A percentile compares a stretch with the other conserved stretches of the same genome.
Evolutionary conservation across 2,797 vertebrate species (phyloP).

Genomic region (Nannoperca australis): DNA sequence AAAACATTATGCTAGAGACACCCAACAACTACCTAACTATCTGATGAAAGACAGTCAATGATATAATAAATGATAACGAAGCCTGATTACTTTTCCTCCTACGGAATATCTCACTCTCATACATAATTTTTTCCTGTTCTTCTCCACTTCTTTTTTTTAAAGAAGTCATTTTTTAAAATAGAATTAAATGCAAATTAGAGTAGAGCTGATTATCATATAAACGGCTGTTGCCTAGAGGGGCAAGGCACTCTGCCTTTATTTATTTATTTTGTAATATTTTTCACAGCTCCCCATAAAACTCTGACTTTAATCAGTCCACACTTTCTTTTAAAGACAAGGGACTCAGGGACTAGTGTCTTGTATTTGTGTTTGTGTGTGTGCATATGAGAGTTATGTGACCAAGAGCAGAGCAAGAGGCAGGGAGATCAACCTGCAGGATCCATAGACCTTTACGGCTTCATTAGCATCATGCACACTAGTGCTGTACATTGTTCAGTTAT

Average conservation of each 20-base stretch:
- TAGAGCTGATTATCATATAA: constrained; percentile 87
- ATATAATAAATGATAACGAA: constrained; percentile 53
- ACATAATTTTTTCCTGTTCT: constrained; percentile 46
- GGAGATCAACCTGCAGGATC: constrained; percentile 12
- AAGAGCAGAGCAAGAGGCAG: constrained; percentile 18
- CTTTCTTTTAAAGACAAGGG: constrained; percentile 79
- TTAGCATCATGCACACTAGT: constrained; percentile 12
- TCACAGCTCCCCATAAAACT: constrained; percentile 74
- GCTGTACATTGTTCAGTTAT: constrained; percentile 35
- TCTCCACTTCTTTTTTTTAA: constrained; percentile 55
- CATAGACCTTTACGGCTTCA: constrained; percentile 14
- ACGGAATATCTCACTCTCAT: constrained; percentile 50
- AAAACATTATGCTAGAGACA: too few relatives aligned
- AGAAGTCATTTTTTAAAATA: constrained; percentile 79
- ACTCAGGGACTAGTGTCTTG: constrained; percentile 54
- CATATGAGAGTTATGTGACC: constrained; percentile 17
- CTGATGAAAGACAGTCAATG: constrained; percentile 36
- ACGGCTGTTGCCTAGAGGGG: constrained; percentile 78
- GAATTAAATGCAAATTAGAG: constrained; percentile 87
- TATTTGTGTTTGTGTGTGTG: constrained; percentile 29
- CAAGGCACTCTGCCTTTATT: constrained; percentile 75
- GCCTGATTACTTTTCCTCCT: constrained; percentile 40
- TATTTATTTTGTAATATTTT: constrained; percentile 82
- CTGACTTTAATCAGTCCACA: constrained; percentile 77
- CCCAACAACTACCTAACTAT: background rate